Base-by-base conservation (phyloP, 2,113 vertebrate genomes). In the Caretta caretta region DNA sequence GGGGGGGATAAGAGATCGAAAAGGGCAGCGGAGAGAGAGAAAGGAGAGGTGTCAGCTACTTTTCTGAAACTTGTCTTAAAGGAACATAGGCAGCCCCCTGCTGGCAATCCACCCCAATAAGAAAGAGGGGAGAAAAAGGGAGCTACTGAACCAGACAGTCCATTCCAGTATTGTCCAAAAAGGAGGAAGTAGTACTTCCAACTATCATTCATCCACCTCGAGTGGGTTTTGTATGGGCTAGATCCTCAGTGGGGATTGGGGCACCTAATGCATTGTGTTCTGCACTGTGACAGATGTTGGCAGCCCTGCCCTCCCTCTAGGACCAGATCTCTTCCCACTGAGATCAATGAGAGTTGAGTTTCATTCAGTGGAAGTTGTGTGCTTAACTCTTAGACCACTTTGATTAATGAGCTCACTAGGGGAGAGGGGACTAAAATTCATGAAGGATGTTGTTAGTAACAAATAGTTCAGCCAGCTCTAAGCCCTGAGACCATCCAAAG, bases 171-270 rank as follows among this genome's bases (percentile, higher is more conserved):
- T 35, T 82, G 9, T 13, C 48, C 35, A 11, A 78, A 92, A 8
- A 72, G 1, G 5, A 93, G 51, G 35, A 87, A 84, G 1, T 10
- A 87, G 53, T 80, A 7, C 4, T 75, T 75, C 69, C 19, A 22
- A 10, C 22, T 1, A 0, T 88, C 19, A 46, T 87, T 83, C 0
- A 14, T 1, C n/a, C 31, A 1, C 49, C 29, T 31, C 72, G 86
- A 75, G n/a, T 12, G 25, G 49, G 17, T 76, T 31, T 75, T 82
- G 75, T 5, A 8, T 1, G 20, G n/a, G 10, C 50, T 38, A 69
- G 16, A 83, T 38, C 27, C 62, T 85, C 10, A 86, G 16, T 25
- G 19, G 24, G 72, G 51, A 24, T 3, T 31, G 11, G 84, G 75
- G 12, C 87, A 83, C 12, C 14, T 81, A 54, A 87, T 90, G 53